Percentiles rank a stretch among this genome's conserved stretches.
phyloP scores from a whole-genome alignment of 2,113 vertebrate species.

The Catharus minimus region DNA sequence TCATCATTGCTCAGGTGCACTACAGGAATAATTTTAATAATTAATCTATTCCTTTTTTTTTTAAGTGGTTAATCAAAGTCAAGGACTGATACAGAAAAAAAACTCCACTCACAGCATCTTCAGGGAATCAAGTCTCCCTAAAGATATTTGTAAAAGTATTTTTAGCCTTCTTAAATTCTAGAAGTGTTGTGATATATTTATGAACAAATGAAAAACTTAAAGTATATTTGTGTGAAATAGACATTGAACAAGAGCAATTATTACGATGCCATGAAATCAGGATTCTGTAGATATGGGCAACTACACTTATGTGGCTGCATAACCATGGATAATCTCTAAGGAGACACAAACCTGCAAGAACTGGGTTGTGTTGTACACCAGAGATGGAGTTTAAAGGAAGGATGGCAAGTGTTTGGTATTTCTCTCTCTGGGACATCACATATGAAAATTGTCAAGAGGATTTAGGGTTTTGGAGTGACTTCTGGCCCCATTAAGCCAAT shows the following conservation, averaged over 20 bases:
- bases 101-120: background rate
- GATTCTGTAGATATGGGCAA: background rate
- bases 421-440: background rate
- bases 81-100: constrained; percentile 19
- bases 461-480: background rate
- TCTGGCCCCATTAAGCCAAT: background rate
- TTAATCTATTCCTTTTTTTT: constrained; percentile 16
- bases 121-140: constrained; percentile 12
- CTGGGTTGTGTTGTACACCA: background rate
- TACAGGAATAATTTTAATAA: constrained; percentile 51
- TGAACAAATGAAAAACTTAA: constrained; percentile 16
- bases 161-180: constrained; percentile 2
- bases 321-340: background rate
- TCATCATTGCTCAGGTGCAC: constrained; percentile 21
- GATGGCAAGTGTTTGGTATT: background rate
- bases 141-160: constrained; percentile 34
- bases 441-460: background rate
- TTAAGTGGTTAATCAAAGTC: constrained; percentile 46
- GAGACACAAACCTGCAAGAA: background rate
- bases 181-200: background rate
- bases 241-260: background rate
- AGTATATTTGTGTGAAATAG: background rate
- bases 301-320: background rate
- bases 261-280: background rate
- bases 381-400: background rate